Evolutionary conservation across 2,888 invertebrate species (phyloP).

Genomic region (Cheilosia vernalis): DNA sequence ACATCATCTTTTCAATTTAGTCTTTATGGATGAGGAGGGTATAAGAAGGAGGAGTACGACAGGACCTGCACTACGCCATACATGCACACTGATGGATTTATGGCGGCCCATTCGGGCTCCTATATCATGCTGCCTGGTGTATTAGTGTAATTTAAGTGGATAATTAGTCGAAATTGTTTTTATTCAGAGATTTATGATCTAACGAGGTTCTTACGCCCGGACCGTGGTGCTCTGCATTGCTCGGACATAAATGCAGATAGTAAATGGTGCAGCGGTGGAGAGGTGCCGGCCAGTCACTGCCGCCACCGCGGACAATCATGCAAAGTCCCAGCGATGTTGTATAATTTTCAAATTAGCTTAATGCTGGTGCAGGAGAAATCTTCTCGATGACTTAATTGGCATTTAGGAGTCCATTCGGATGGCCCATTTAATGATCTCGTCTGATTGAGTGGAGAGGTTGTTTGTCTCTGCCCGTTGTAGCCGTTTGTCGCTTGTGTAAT

Average conservation of each 20-base stretch:
- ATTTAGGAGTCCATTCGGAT: conserved; percentile 69
- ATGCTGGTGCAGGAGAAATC: conserved; percentile 71
- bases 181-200: conserved; percentile 73
- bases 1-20: conserved; percentile 75
- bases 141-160: conserved; percentile 73
- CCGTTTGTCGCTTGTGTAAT: conserved; percentile 44
- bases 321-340: conserved; percentile 51
- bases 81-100: conserved; percentile 66
- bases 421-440: conserved; percentile 60
- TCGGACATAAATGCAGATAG: conserved; percentile 16
- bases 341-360: conserved; percentile 75
- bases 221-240: conserved; percentile 18
- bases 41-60: neutral
- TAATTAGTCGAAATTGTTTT: conserved; percentile 74
- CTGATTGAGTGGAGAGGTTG: conserved; percentile 64
- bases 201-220: conserved; percentile 56
- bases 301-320: conserved; percentile 49
- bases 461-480: conserved; percentile 25
- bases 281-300: neutral
- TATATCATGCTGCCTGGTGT: conserved; percentile 65
- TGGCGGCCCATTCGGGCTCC: conserved; percentile 66
- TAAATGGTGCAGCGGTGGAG: conserved; percentile 26
- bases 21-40: conserved; percentile 58
- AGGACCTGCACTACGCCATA: conserved; percentile 36
- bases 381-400: conserved; percentile 72